Conservation (phyloP, 2,888 invertebrate genomes). For the Epirrhoe alternata region DNA sequence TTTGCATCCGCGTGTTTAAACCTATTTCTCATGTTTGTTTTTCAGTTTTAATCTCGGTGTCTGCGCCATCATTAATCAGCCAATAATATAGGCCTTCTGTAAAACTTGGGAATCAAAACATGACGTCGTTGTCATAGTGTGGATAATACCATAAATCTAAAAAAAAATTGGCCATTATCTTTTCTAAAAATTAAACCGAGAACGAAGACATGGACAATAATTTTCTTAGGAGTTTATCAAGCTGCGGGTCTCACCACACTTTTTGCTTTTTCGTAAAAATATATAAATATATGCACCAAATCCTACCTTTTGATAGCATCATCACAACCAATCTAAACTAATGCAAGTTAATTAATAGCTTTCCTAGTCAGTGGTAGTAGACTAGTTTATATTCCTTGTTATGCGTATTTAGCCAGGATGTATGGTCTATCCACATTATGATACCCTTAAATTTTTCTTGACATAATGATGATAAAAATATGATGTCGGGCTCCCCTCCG, state of each 20-base stretch:
- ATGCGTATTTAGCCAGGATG: background rate
- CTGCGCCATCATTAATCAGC: slow-evolving; percentile 78
- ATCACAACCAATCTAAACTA: no score
- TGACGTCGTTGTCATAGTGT: slow-evolving; percentile 42
- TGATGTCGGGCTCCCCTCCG: slow-evolving; percentile 82
- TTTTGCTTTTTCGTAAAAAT: no score
- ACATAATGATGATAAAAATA: slow-evolving; percentile 85
- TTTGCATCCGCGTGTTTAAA: slow-evolving; percentile 9
- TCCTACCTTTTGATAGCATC: no score
- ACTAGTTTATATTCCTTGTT: no score
- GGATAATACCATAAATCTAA: slow-evolving; percentile 44
- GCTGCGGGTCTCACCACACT: no score
- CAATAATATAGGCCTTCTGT: slow-evolving; percentile 73
- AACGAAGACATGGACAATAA: no score
- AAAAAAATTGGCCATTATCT: no score
- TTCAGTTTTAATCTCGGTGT: slow-evolving; percentile 57
- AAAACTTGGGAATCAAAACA: slow-evolving; percentile 67
- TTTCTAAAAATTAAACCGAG: no score
- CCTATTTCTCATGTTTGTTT: slow-evolving; percentile 52
- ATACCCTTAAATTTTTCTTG: slow-evolving; percentile 61
- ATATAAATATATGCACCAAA: no score
- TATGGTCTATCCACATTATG: slow-evolving; percentile 50
- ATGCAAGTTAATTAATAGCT: no score
- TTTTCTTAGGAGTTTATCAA: no score
- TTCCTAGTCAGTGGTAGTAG: no score